A percentile compares a stretch with the other conserved stretches of the same genome.
phyloP scores from a whole-genome alignment of 2,888 invertebrate genomes.

The Rhorus exstirpatorius region DNA sequence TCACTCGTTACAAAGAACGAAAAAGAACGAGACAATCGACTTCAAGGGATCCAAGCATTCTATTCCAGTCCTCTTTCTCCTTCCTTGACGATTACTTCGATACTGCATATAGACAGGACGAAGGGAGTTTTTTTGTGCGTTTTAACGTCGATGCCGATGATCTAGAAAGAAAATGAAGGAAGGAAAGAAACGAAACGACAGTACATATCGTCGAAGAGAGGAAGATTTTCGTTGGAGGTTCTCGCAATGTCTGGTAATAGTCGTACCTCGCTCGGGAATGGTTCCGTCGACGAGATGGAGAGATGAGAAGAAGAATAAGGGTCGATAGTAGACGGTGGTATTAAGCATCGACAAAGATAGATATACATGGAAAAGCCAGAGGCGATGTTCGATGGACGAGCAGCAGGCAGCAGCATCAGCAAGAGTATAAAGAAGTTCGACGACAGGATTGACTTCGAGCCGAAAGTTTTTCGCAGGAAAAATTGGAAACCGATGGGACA shows the following conservation, averaged over 20 bases:
- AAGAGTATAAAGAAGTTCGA: constrained; percentile 61
- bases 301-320: constrained; percentile 19
- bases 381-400: constrained; percentile 42
- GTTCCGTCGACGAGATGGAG: constrained; percentile 28
- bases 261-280: constrained; percentile 52
- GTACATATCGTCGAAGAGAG: constrained; percentile 32
- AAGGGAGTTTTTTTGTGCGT: neutral
- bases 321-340: constrained; percentile 58
- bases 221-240: constrained; percentile 37
- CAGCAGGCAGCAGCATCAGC: constrained; percentile 41
- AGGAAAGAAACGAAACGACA: constrained; percentile 10
- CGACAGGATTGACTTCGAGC: constrained; percentile 45
- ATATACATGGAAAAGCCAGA: constrained; percentile 24
- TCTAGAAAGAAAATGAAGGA: neutral
- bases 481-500: constrained; percentile 51
- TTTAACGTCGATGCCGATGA: constrained; percentile 15
- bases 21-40: neutral
- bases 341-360: constrained; percentile 24
- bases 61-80: neutral
- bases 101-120: neutral
- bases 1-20: constrained; percentile 6
- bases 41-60: constrained; percentile 7
- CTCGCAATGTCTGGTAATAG: constrained; percentile 57
- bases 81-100: constrained; percentile 6
- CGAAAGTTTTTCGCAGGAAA: constrained; percentile 49